Evolutionary conservation across 2,797 vertebrate species (phyloP).

Genomic region (Paedocypris micromegethes): DNA sequence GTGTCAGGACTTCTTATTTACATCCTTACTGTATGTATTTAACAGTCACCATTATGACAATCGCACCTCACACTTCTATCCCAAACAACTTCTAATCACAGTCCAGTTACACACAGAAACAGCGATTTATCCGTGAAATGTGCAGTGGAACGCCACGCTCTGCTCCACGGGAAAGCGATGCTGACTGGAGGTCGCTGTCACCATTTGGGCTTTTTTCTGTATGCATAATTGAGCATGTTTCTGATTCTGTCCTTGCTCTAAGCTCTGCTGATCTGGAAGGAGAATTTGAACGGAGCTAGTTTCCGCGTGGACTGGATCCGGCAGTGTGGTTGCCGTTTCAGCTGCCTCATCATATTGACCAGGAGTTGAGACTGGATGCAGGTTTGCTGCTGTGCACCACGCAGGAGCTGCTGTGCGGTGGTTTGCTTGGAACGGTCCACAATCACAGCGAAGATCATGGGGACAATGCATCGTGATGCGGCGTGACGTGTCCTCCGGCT

Average conservation of each 20-base stretch:
- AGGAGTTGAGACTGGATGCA: conserved; percentile 28
- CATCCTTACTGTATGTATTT: too few species aligned
- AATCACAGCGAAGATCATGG: conserved; percentile 25
- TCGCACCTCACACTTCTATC: too few species aligned
- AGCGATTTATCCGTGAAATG: too few species aligned
- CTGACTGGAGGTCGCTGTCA: conserved; percentile 22
- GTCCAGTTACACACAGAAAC: conserved; percentile 15
- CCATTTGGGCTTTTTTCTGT: conserved; percentile 16
- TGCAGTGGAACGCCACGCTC: too few species aligned
- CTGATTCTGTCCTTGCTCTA: conserved; percentile 18
- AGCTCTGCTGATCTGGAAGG: conserved; percentile 2
- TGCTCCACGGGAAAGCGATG: background rate
- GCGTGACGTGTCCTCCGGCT: conserved; percentile 4
- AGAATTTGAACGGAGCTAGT: background rate
- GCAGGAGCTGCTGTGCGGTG: conserved; percentile 34
- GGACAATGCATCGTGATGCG: conserved; percentile 26
- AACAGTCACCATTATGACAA: too few species aligned
- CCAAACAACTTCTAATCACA: background rate
- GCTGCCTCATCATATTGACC: conserved; percentile 39
- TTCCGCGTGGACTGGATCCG: background rate
- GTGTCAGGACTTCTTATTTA: conserved; percentile 14
- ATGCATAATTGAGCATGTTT: conserved; percentile 18
- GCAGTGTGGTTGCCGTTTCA: conserved; percentile 30
- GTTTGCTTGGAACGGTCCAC: conserved; percentile 19
- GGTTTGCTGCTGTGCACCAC: conserved; percentile 35